Evolutionary conservation across 2,113 vertebrate species (phyloP).

Genomic region (Ariopsis seemanni): DNA sequence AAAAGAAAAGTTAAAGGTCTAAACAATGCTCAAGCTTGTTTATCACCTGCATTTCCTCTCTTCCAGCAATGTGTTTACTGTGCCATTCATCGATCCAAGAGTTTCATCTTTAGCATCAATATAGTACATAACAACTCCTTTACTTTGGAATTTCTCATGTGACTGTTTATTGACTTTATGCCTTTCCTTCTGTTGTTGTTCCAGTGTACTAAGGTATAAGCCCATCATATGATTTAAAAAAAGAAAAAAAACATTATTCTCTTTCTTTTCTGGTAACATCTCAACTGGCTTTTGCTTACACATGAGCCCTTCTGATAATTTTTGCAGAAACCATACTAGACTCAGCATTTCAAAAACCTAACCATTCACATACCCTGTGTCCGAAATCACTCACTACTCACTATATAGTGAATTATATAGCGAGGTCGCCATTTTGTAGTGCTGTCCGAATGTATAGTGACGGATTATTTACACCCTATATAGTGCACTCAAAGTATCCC

Average conservation of each 20-base stretch:
- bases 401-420: too few relatives aligned
- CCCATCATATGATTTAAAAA: too few relatives aligned
- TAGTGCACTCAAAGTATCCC: too few relatives aligned
- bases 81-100: neutral
- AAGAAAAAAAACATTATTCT: neutral
- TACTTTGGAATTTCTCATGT: neutral
- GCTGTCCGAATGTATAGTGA: too few relatives aligned
- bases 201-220: too few relatives aligned
- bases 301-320: neutral
- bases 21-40: neutral
- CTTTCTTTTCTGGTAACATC: neutral
- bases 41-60: neutral
- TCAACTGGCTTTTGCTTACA: neutral
- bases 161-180: neutral
- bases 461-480: too few relatives aligned
- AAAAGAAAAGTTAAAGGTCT: neutral
- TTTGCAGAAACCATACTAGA: neutral
- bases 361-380: too few relatives aligned
- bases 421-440: too few relatives aligned
- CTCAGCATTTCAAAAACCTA: neutral
- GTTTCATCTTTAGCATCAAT: neutral
- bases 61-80: neutral
- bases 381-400: too few relatives aligned
- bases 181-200: neutral
- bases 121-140: neutral